Conservation (phyloP, 2,797 vertebrate genomes). For the Gadopsis marmoratus region DNA sequence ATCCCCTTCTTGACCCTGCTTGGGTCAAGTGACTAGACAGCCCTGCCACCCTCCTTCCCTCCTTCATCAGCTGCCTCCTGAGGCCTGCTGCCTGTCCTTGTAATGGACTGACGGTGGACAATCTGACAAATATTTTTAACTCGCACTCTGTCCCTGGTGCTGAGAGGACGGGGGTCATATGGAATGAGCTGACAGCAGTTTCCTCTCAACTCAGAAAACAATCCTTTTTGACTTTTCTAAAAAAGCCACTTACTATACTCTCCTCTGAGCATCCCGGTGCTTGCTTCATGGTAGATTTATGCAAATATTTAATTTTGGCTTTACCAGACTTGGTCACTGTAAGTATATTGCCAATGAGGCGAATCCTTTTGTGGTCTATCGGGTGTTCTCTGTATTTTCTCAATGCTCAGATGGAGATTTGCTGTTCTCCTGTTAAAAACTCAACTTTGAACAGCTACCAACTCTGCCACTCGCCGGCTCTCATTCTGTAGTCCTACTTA, state of each 20-base stretch:
- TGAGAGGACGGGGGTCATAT: background rate
- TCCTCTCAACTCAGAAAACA: conserved; percentile 14
- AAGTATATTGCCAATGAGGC: conserved; percentile 9
- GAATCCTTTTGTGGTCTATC: conserved; percentile 59
- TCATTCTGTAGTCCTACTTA: conserved; percentile 71
- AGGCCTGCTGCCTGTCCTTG: conserved; percentile 41
- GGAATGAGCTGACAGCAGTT: background rate
- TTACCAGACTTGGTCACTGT: background rate
- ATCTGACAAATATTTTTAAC: conserved; percentile 2
- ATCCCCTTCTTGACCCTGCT: conserved; percentile 44
- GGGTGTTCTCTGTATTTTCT: conserved; percentile 56
- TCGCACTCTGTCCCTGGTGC: conserved; percentile 5
- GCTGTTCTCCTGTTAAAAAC: conserved; percentile 59
- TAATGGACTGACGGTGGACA: conserved; percentile 31
- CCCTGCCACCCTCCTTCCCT: background rate
- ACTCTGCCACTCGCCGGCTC: conserved; percentile 51
- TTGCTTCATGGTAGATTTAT: conserved; percentile 6
- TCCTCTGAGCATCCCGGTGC: background rate
- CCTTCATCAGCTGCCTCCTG: conserved; percentile 34
- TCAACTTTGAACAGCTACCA: conserved; percentile 72
- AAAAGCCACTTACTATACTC: background rate
- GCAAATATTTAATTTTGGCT: conserved; percentile 6
- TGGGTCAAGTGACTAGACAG: conserved; percentile 48
- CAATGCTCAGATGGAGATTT: conserved; percentile 52
- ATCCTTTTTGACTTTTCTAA: conserved; percentile 4